These are phyloP conservation scores for Hormaphis cornu DNA, from an alignment of 1,140 invertebrate species.

Conservation along the genomic window DNA sequence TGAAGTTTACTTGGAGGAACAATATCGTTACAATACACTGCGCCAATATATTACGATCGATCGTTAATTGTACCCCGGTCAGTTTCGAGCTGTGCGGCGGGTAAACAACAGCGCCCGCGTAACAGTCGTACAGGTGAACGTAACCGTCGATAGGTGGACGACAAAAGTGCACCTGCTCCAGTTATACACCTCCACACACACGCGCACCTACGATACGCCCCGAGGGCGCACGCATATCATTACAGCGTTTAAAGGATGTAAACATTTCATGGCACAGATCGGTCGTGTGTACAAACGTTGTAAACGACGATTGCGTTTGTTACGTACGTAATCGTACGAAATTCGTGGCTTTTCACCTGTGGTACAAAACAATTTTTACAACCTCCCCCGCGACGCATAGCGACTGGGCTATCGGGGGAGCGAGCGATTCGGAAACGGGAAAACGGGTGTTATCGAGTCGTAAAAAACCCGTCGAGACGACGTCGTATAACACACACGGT, in stretches of 20 bases:
- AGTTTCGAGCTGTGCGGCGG: no score
- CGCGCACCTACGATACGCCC: constrained; percentile 16
- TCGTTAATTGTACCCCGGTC: no score
- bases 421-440: neutral
- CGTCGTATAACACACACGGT: no score
- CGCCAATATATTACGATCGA: no score
- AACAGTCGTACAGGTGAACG: constrained; percentile 9
- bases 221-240: neutral
- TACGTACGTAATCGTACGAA: neutral
- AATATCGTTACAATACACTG: no score
- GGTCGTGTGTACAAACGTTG: neutral
- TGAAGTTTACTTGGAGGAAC: no score
- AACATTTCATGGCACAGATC: constrained; percentile 22
- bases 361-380: constrained; percentile 15
- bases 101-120: neutral
- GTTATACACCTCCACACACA: neutral
- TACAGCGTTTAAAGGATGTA: constrained; percentile 21
- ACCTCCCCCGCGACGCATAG: neutral
- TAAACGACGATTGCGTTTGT: neutral
- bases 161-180: constrained; percentile 31
- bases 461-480: neutral
- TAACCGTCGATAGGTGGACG: constrained; percentile 30
- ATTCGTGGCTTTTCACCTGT: constrained; percentile 28
- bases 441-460: constrained; percentile 24
- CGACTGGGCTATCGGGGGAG: neutral